Conservation (phyloP, 2,888 invertebrate genomes). For the Polydrusus tereticollis region DNA sequence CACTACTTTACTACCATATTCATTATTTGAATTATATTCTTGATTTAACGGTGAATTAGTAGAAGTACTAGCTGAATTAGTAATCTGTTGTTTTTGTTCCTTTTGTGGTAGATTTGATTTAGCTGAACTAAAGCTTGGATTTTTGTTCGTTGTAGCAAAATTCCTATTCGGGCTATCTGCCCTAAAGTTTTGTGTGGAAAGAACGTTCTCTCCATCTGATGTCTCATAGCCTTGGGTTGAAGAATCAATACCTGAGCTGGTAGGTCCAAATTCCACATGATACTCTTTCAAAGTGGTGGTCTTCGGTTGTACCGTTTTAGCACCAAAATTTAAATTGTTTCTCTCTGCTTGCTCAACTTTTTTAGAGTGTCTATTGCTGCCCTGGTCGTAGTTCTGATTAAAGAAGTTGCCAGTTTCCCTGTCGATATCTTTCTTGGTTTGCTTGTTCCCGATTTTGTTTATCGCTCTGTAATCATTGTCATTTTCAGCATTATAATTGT, state of each 20-base stretch:
- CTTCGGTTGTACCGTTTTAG: constrained; percentile 17
- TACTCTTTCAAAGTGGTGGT: constrained; percentile 58
- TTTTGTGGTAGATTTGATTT: not conserved
- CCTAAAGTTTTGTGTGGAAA: not conserved
- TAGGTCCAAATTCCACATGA: constrained; percentile 47
- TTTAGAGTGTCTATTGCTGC: constrained; percentile 17
- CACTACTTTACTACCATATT: not conserved
- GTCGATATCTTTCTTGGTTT: constrained; percentile 51
- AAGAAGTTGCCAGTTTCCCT: constrained; percentile 49
- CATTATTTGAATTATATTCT: not conserved
- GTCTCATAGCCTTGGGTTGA: constrained; percentile 54
- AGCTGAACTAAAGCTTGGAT: not conserved
- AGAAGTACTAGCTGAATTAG: not conserved
- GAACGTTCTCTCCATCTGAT: too few species aligned
- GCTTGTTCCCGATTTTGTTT: constrained; percentile 23
- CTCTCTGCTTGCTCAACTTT: constrained; percentile 4
- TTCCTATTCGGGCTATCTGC: not conserved
- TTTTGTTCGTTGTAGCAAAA: not conserved
- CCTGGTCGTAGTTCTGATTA: constrained; percentile 35
- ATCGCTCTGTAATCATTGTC: not conserved
- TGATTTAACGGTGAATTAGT: not conserved
- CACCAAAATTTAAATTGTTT: constrained; percentile 24
- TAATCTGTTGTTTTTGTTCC: not conserved
- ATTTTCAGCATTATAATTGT: constrained; percentile 26
- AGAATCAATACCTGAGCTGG: constrained; percentile 44